Evolutionary conservation across 2,888 invertebrate species (phyloP), one percentile per base, ranked within the genome.

Genomic region (Deilephila porcellus): DNA sequence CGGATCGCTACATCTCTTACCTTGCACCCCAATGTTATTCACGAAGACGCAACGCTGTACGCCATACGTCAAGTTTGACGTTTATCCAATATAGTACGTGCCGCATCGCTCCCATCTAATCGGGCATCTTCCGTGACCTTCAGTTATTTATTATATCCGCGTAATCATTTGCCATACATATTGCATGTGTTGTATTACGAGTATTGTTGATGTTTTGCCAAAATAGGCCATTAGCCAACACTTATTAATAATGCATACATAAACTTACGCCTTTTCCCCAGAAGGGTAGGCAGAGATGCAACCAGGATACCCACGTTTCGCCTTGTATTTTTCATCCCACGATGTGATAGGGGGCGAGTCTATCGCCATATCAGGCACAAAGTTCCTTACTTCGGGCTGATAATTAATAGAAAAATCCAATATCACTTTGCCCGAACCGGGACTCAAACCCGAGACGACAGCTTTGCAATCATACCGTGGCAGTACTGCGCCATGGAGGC

Each of bases 61-160:
- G 86, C 85, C 83, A 90, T 92, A 90, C 85, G 92, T 93, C 93
- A 93, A 86, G 81, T 89, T 90, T 92, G 92, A 93, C 93, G 88
- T 88, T 90, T 90, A 93, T 91, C 92, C 93, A 93, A 92, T 93
- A 92, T 87, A 91, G 83, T 90, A 93, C 93, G 92, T 92, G 92
- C 89, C 84, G 81, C 80, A 78, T 81, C 82, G 80, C 84, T 83
- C 82, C 83, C 87, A 89, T 91, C 89, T 90, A 89, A 93, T 73
- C 73, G 73, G 67, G 32, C 70, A 73, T 62, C 64, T 60, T 71
- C 71, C 73, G 59, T 25, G 56, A 59, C 56, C 62, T 45, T 74
- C 52, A 59, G 64, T 59, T 72, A 59, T 72, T 67, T 67, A 72
- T 72, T 67, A 67, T 17, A 25, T 45, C 25, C 25, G 52, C 19